Conservation (phyloP, 2,113 vertebrate genomes). For the Noctilio leporinus region DNA sequence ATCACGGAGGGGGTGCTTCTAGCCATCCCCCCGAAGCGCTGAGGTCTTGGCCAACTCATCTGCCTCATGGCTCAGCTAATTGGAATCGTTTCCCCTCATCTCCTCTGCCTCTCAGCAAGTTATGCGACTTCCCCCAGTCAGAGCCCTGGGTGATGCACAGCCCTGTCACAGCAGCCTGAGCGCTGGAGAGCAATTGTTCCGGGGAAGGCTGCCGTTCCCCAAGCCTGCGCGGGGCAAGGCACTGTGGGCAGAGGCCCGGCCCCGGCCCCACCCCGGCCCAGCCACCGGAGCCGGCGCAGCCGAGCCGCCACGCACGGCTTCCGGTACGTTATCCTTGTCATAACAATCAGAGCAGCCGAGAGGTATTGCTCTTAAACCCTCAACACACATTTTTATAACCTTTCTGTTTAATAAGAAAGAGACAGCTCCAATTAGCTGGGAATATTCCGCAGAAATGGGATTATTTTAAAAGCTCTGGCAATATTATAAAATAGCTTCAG, state of each 20-base stretch:
- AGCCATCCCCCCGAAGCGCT: conserved; percentile 14
- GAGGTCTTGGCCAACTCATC: conserved; percentile 67
- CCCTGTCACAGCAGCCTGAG: conserved; percentile 82
- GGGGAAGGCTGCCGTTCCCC: conserved; percentile 78
- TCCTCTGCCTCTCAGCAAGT: conserved; percentile 58
- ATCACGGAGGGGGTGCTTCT: background rate
- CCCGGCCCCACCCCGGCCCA: background rate
- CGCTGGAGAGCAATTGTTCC: conserved; percentile 81
- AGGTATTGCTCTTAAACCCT: conserved; percentile 77
- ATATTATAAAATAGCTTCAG: conserved; percentile 80
- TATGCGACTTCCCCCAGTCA: conserved; percentile 79
- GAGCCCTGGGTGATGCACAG: conserved; percentile 84
- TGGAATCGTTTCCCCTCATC: conserved; percentile 71
- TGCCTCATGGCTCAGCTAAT: conserved; percentile 75
- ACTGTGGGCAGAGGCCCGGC: conserved; percentile 36
- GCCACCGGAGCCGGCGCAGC: background rate
- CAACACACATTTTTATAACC: conserved; percentile 79
- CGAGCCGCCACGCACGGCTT: conserved; percentile 52
- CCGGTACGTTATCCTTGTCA: conserved; percentile 72
- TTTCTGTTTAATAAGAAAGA: conserved; percentile 83
- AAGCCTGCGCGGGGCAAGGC: conserved; percentile 68
- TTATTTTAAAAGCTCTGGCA: conserved; percentile 79
- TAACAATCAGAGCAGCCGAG: conserved; percentile 75
- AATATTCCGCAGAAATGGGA: conserved; percentile 80
- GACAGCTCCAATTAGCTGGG: conserved; percentile 83